Evolutionary conservation across 2,113 vertebrate genomes (phyloP), one percentile per base, ranked within the genome.

Genomic region (Sebastes schlegelii): DNA sequence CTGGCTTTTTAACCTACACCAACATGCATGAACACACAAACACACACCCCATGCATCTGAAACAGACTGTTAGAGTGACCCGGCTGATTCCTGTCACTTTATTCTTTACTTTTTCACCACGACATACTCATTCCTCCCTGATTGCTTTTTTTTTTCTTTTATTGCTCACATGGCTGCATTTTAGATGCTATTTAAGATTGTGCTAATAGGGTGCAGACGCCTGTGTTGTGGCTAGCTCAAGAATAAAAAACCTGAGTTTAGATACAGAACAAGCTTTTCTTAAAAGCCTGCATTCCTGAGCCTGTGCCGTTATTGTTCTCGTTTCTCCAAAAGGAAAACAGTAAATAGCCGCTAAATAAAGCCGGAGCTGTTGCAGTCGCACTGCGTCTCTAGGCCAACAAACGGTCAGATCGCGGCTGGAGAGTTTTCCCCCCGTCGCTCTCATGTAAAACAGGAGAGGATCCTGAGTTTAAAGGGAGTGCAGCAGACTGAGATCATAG

Each of bases 401-500:
- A 64, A 26, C 55, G 83, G 85, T 86, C 81, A 88, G 60, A 93
- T 55, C 86, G 6, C 40, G 46, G 82, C 86, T 81, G 83, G 83
- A 88, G 70, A 51, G 80, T 19, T 34, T 40, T 34, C 69, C 65
- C 74, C 71, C 34, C 55, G 61, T 46, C 11, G 63, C 60, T 79
- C 77, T 87, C 51, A 58, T 88, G 69, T 81, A 72, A 76, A 77
- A 76, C 74, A 83, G 76, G 45, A 67, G 75, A 83, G 40, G 17
- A 63, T 83, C 84, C 73, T 11, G 76, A 86, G 74, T 61, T 62
- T 63, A 80, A 70, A 86, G 67, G 6, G 17, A 88, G 67, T 74
- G 88, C 63, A 49, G 77, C 70, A 57, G 84, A 82, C 79, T 87
- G 80, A 89, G 78, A 90, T 87, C 85, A 87, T 69, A 90, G 87